A percentile compares a stretch with the other conserved stretches of the same genome.
phyloP scores from a whole-genome alignment of 2,113 vertebrate species.

The Dasyprocta punctata region DNA sequence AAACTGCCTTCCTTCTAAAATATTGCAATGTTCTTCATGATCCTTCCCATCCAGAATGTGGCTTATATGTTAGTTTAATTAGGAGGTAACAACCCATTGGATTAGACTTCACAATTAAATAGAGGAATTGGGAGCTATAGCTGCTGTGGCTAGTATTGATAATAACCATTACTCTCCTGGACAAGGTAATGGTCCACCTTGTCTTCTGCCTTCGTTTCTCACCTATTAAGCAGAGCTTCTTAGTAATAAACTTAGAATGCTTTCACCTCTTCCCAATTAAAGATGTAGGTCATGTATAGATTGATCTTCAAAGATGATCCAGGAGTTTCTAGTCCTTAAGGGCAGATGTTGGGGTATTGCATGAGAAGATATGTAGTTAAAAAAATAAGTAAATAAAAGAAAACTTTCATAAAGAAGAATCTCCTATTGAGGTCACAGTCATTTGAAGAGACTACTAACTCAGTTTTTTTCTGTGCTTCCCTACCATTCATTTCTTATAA shows the following conservation, averaged over 20 bases:
- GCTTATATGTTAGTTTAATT: slow-evolving; percentile 38
- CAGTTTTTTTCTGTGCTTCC: not conserved
- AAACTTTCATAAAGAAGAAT: not conserved
- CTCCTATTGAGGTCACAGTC: not conserved
- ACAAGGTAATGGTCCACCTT: not conserved
- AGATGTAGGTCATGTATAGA: not conserved
- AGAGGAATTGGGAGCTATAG: not conserved
- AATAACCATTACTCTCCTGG: not conserved
- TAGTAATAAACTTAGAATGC: not conserved
- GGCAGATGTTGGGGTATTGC: not conserved
- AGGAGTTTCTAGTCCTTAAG: not conserved
- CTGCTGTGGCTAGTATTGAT: not conserved
- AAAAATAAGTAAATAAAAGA: not conserved
- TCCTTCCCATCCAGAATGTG: not conserved
- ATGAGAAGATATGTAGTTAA: not conserved
- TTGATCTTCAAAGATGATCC: not conserved
- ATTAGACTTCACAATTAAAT: slow-evolving; percentile 56
- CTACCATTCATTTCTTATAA: not conserved
- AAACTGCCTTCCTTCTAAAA: slow-evolving; percentile 5
- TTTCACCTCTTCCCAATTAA: not conserved
- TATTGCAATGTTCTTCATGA: not conserved
- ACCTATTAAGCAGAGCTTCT: not conserved
- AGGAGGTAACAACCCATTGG: not conserved
- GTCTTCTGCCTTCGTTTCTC: not conserved
- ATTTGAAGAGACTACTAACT: not conserved